These are phyloP conservation scores for Holacanthella duospinosa DNA, from an alignment of 2,888 invertebrate species.

Conservation along the genomic window DNA sequence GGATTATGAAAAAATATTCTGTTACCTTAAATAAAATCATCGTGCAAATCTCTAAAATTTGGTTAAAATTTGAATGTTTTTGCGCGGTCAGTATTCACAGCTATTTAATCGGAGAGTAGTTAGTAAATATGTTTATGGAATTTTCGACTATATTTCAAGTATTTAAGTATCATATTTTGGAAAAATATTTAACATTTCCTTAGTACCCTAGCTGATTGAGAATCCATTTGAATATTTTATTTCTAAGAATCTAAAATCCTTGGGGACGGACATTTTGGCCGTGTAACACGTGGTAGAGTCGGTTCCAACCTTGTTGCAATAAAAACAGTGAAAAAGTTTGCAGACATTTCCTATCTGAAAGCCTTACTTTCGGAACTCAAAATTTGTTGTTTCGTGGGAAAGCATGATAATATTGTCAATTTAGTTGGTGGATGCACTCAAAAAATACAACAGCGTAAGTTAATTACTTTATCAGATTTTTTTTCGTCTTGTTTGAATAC, in stretches of 20 bases:
- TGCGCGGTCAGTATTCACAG: too few relatives aligned
- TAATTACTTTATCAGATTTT: background rate
- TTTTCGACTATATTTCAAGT: too few relatives aligned
- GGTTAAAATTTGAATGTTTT: too few relatives aligned
- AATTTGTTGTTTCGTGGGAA: conserved; percentile 44
- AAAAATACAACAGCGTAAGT: conserved; percentile 25
- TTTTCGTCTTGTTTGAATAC: background rate
- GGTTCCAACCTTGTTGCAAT: conserved; percentile 41
- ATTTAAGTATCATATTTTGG: too few relatives aligned
- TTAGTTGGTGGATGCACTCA: conserved; percentile 44
- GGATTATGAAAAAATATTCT: too few relatives aligned
- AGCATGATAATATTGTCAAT: conserved; percentile 44
- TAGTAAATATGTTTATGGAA: too few relatives aligned
- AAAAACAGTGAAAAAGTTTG: conserved; percentile 44
- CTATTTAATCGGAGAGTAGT: too few relatives aligned
- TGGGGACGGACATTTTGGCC: conserved; percentile 17
- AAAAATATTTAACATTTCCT: background rate
- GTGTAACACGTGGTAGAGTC: conserved; percentile 11
- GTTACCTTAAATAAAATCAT: too few relatives aligned
- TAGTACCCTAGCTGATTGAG: too few relatives aligned
- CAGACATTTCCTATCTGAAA: conserved; percentile 43
- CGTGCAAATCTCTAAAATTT: too few relatives aligned
- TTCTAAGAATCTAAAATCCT: conserved; percentile 1
- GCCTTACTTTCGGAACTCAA: conserved; percentile 44
- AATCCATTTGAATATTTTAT: conserved; percentile 6